Base-by-base conservation (phyloP, 2,888 invertebrate genomes). In the Gasteruption jaculator region DNA sequence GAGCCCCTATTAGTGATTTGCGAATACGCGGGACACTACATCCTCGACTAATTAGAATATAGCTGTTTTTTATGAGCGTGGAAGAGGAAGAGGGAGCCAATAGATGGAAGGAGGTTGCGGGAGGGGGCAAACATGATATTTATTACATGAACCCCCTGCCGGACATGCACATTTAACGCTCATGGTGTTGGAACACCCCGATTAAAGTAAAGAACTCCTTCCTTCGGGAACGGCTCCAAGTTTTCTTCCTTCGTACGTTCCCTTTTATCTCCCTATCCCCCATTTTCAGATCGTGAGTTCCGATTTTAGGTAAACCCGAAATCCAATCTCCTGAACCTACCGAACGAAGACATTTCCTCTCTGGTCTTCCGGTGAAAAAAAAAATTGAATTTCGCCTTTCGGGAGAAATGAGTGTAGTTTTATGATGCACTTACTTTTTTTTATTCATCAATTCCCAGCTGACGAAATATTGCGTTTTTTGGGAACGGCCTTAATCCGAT, bases 1-100 rank as follows among this genome's bases (percentile, higher is more conserved):
- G n/a, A n/a, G n/a, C n/a, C n/a, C n/a, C n/a, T n/a, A n/a, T 11
- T 25, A 15, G 16, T 7, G 20, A 14, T 20, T 41, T 45, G 38
- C 38, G 34, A 25, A 43, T 40, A 46, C 44, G 48, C 51, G 55
- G 53, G 54, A 54, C 48, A 54, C 45, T 47, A 56, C 56, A 58
- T 62, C 56, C 58, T 59, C 58, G 54, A 54, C 58, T 68, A 64
- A 69, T 70, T 68, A 68, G 62, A 68, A 70, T 68, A 66, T 69
- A 67, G 68, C 68, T 66, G 66, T 68, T 70, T 70, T 70, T 68
- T 68, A 69, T 68, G 68, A 68, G 68, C 68, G 70, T 68, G 67
- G 65, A 69, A 69, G 67, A 69, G 68, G 69, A 70, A 69, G 64
- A 66, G 68, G 68, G 68, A 63, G 57, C 61, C 54, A 45, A 51